Conservation (phyloP, 2,113 vertebrate genomes). For the Corydoras maculifer region DNA sequence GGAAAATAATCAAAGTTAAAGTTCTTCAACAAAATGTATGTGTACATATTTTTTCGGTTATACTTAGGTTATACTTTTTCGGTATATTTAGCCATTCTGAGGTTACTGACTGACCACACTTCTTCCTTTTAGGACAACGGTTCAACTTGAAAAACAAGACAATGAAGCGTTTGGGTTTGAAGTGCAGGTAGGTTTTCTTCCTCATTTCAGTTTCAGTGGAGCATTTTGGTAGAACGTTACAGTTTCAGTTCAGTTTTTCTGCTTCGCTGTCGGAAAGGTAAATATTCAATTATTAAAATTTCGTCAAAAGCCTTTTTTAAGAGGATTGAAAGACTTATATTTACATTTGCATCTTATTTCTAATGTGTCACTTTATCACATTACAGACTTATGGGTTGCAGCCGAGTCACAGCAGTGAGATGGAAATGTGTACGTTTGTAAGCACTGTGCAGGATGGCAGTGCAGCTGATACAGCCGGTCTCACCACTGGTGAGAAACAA, state of each 20-base stretch:
- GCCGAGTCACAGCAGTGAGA: conserved; percentile 52
- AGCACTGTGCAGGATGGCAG: conserved; percentile 77
- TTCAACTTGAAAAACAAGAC: conserved; percentile 77
- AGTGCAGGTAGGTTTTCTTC: conserved; percentile 77
- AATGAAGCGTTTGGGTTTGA: conserved; percentile 92
- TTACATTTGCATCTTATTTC: no score
- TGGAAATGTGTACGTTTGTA: conserved; percentile 76
- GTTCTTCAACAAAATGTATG: no score
- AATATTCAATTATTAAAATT: not conserved
- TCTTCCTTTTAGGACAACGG: conserved; percentile 47
- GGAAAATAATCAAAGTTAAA: no score
- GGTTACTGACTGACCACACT: not conserved
- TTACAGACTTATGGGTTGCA: conserved; percentile 74
- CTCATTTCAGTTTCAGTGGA: conserved; percentile 16
- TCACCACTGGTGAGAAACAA: conserved; percentile 73
- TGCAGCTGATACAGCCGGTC: conserved; percentile 76
- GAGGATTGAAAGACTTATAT: no score
- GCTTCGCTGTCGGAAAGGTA: not conserved
- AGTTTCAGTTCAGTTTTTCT: conserved; percentile 20
- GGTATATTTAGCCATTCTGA: no score
- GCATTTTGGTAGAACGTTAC: not conserved
- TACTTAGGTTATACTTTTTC: no score
- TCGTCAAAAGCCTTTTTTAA: no score
- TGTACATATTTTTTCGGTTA: no score
- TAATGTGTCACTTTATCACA: no score